phyloP scores from a whole-genome alignment of 2,113 vertebrate genomes.

The Puffinus mauretanicus region DNA sequence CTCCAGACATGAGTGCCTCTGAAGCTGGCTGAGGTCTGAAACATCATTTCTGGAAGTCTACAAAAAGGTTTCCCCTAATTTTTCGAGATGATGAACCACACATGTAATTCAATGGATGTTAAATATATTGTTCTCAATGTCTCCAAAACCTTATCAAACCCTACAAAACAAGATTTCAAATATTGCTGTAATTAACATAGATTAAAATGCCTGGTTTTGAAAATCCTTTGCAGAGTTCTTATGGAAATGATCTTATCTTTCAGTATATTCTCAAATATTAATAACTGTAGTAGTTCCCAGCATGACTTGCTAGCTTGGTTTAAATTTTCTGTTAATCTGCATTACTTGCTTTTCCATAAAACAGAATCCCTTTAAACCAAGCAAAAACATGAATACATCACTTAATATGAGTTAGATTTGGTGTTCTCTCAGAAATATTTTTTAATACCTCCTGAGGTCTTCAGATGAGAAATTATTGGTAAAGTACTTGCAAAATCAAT shows the following conservation, averaged over 20 bases:
- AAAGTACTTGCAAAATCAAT: neutral
- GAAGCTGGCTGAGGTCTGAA: neutral
- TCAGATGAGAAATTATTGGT: neutral
- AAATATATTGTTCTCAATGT: neutral
- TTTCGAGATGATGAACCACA: neutral
- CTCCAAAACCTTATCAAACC: neutral
- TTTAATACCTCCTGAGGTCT: neutral
- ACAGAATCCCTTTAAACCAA: neutral
- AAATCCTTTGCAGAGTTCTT: neutral
- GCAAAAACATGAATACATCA: neutral
- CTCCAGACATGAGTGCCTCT: neutral
- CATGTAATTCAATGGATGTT: neutral
- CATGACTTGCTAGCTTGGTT: neutral
- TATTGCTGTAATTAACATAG: neutral
- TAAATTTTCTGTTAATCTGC: neutral
- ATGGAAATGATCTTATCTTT: neutral
- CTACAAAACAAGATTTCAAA: neutral
- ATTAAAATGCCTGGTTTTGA: neutral
- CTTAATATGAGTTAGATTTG: neutral
- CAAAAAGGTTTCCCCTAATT: neutral
- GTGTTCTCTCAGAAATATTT: neutral
- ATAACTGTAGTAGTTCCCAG: neutral
- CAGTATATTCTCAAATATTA: neutral
- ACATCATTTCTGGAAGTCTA: neutral
- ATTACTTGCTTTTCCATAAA: neutral